phyloP scores from a whole-genome alignment of 2,888 invertebrate genomes.

The Melolontha melolontha region DNA sequence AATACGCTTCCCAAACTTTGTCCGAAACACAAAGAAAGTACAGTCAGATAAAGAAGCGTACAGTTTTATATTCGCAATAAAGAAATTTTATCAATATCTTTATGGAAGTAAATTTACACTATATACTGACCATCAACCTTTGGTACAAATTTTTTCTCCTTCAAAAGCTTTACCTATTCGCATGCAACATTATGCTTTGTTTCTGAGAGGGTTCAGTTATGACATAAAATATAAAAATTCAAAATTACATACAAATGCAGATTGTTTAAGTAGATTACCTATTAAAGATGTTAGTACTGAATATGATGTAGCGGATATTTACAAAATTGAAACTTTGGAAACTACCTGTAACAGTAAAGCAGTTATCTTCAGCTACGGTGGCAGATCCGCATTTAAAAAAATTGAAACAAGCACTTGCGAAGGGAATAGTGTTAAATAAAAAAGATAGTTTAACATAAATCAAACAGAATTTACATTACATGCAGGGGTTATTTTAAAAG shows the following conservation, averaged over 20 bases:
- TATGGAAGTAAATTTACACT: conserved; percentile 34
- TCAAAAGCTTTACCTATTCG: conserved; percentile 34
- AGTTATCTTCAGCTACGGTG: background rate
- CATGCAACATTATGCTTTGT: conserved; percentile 41
- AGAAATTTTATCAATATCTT: conserved; percentile 32
- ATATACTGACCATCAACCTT: conserved; percentile 41
- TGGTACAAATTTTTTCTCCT: conserved; percentile 38
- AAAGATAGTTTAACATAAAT: conserved; percentile 25
- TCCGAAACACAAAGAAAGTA: conserved; percentile 53
- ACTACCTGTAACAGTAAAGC: conserved; percentile 23
- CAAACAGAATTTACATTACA: conserved; percentile 21
- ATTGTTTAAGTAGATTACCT: conserved; percentile 27
- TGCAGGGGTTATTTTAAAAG: no score
- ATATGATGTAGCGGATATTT: conserved; percentile 21
- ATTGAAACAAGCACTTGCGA: conserved; percentile 17
- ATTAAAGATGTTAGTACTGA: conserved; percentile 8
- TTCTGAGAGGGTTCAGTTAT: conserved; percentile 35
- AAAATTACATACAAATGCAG: conserved; percentile 38
- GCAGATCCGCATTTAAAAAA: conserved; percentile 3
- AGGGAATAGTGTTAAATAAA: conserved; percentile 13
- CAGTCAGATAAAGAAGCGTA: conserved; percentile 34
- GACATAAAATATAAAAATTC: conserved; percentile 39
- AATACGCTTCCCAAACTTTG: conserved; percentile 58
- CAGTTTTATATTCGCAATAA: conserved; percentile 36
- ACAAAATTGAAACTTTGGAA: conserved; percentile 23